A percentile compares a stretch with the other conserved stretches of the same genome.
Evolutionary conservation across 2,888 invertebrate genomes (phyloP).

Genomic region (Molanna angustata): DNA sequence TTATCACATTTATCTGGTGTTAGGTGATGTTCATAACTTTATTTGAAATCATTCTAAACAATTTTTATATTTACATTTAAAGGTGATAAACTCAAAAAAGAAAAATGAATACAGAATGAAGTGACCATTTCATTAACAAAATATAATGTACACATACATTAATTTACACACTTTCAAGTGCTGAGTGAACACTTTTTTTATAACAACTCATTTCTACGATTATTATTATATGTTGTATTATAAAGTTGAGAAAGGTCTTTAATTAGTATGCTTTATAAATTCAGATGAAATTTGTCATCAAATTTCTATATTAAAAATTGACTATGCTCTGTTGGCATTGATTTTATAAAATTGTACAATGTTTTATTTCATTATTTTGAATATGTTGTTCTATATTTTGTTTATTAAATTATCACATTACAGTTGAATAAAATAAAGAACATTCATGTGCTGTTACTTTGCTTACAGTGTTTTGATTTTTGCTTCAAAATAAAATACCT

Average conservation of each 20-base stretch:
- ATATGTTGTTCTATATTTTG: constrained; percentile 18
- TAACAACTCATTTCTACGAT: no score
- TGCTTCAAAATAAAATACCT: no score
- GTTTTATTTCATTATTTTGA: not conserved
- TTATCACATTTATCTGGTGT: constrained; percentile 2
- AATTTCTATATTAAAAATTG: no score
- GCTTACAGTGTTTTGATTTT: no score
- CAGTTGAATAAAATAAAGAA: constrained; percentile 18
- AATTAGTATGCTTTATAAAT: not conserved
- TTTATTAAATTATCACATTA: constrained; percentile 10
- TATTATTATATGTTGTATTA: no score
- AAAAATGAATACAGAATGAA: not conserved
- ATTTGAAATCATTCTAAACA: constrained; percentile 4
- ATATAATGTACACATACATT: not conserved
- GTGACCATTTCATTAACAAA: not conserved
- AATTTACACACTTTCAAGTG: not conserved
- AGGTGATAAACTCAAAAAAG: constrained; percentile 1
- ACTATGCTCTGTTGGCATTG: not conserved
- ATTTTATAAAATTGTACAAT: constrained; percentile 12
- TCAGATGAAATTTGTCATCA: not conserved
- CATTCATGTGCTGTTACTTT: constrained; percentile 12
- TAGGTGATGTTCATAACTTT: constrained; percentile 16
- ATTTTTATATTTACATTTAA: constrained; percentile 6
- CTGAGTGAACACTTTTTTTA: not conserved
- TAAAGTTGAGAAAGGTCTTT: not conserved